Percentiles rank a stretch among this genome's conserved stretches.
Conservation (phyloP, 2,113 vertebrate species). For the Apodemus sylvaticus region DNA sequence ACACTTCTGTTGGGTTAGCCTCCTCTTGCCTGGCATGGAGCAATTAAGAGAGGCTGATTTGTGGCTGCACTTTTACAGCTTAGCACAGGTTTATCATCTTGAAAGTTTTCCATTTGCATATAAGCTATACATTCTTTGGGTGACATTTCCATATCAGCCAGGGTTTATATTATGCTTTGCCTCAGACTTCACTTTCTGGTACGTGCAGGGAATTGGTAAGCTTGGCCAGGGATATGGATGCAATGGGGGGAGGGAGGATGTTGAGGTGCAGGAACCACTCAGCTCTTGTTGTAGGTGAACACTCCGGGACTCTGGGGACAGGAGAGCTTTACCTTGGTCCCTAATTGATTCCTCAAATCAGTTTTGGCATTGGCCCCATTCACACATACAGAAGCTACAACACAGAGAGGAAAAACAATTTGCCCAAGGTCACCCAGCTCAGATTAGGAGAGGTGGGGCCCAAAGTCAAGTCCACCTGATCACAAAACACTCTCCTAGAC, state of each 20-base stretch:
- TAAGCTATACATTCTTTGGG: slow-evolving; percentile 65
- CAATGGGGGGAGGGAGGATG: not conserved
- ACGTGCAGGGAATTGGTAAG: slow-evolving; percentile 64
- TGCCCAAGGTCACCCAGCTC: slow-evolving; percentile 34
- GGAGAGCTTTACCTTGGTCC: not conserved
- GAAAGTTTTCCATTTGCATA: slow-evolving; percentile 81
- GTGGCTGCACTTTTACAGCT: slow-evolving; percentile 67
- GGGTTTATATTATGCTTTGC: slow-evolving; percentile 63
- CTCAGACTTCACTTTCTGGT: slow-evolving; percentile 39
- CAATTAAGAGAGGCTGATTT: slow-evolving; percentile 78
- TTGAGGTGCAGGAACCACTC: not conserved
- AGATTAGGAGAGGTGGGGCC: not conserved
- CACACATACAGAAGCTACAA: not conserved
- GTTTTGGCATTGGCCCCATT: slow-evolving; percentile 1
- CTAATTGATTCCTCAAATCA: not conserved
- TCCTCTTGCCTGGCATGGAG: slow-evolving; percentile 56
- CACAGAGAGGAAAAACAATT: not conserved
- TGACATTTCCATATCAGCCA: slow-evolving; percentile 68
- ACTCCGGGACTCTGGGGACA: accelerated
- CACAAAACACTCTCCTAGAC: not conserved
- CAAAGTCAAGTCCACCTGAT: not conserved
- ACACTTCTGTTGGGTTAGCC: slow-evolving; percentile 46
- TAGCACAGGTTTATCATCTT: slow-evolving; percentile 76
- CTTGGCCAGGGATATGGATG: not conserved
- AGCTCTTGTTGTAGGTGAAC: not conserved